Percentiles rank a stretch among this genome's conserved stretches.
These are phyloP conservation scores for Allygus modestus DNA, from an alignment of 2,888 invertebrate genomes.

Conservation along the genomic window DNA sequence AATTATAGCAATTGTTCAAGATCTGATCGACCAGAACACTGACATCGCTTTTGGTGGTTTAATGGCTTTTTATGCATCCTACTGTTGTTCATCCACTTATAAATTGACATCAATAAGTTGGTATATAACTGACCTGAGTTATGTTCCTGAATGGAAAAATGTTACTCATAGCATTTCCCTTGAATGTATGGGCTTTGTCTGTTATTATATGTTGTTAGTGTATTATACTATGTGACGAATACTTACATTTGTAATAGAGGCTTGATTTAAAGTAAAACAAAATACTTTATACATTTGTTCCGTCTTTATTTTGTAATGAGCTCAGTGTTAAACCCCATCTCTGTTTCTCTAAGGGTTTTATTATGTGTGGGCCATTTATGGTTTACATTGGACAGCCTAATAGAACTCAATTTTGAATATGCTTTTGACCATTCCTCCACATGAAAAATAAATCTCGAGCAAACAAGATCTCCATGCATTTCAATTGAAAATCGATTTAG, in stretches of 20 bases:
- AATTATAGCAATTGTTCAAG: conserved; percentile 22
- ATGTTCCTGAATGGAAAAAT: conserved; percentile 24
- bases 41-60: conserved; percentile 43
- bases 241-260: not conserved
- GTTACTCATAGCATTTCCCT: not conserved
- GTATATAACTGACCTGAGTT: conserved; percentile 2
- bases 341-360: not conserved
- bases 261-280: not conserved
- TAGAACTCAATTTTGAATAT: conserved; percentile 16
- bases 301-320: not conserved
- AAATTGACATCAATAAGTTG: conserved; percentile 36
- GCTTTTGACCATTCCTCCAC: conserved; percentile 27
- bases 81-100: not conserved
- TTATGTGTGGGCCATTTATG: conserved; percentile 26
- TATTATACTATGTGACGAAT: not conserved
- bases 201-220: not conserved
- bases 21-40: not conserved
- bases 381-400: conserved; percentile 34
- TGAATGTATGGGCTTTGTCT: conserved; percentile 19
- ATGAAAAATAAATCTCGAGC: conserved; percentile 29
- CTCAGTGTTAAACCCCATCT: not conserved
- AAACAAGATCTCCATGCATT: conserved; percentile 13
- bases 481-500: not conserved
- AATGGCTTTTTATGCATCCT: conserved; percentile 41
- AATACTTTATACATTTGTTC: conserved; percentile 16